Base-by-base conservation (phyloP, 2,113 vertebrate species). In the Puntigrus tetrazona region DNA sequence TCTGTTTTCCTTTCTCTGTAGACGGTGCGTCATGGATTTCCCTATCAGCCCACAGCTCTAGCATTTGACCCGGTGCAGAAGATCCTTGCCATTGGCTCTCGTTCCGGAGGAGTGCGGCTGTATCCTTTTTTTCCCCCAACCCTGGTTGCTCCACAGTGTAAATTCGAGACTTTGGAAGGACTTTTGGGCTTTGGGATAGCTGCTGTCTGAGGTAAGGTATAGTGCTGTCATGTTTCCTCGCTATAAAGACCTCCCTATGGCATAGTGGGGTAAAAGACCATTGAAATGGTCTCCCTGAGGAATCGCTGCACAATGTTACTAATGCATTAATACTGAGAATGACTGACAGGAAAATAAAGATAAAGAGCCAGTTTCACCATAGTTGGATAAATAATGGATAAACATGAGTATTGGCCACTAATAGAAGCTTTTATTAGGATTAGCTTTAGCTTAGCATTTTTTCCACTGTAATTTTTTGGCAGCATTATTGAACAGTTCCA, bases 31-130 rank as follows among this genome's bases (percentile, higher is more conserved):
- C 98, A 99, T 91, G 98, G 98, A 61, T 98, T 99, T 89, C 97
- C 98, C 45, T 97, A 97, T 91, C 95, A 99, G 83, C 97, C 98
- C 67, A 98, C 97, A 78, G 93, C 97, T 84, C 94, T 99, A 93
- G 97, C 97, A 82, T 99, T 97, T 89, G 98, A 99, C 92, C 97
- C 97, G 1, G 97, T 99, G 90, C 98, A 99, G 95, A 99, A 98
- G 95, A 95, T 99, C 78, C 92, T 99, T 92, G 97, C 98, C 75
- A 94, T 99, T 72, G 98, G 98, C 79, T 96, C 97, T 34, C 95
- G 97, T 92, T 95, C 96, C 85, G 98, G 98, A 90, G 97, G 96
- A 76, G 94, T 99, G 88, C 94, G 98, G 91, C 97, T 99, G 98
- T 99, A 99, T 99, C 98, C 98, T 99, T 98, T 92, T 87, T 70